Evolutionary conservation across 2,888 invertebrate species (phyloP), one percentile per base, ranked within the genome.

Genomic region (Punctoribates punctum): DNA sequence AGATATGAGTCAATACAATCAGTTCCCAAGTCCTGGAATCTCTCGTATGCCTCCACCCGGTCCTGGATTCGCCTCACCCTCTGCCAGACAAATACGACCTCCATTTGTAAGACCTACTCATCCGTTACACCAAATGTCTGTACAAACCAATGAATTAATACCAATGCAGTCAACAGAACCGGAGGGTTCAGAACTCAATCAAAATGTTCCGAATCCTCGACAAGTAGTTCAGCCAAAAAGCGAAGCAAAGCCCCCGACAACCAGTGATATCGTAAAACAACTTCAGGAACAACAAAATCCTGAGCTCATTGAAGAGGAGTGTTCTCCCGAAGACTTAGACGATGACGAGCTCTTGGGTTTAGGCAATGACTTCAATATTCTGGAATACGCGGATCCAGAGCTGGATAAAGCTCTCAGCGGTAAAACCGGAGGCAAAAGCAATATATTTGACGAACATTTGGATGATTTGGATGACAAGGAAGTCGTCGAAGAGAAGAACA

Each of bases 301-400:
- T 57, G 78, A 75, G 46, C 11, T 74, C 2, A 25, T 46, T 54
- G 75, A 54, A 23, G 74, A 77, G 46, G 79, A 78, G 73, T 74
- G 75, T 51, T 77, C 75, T 29, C 78, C 78, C 17, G 78, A 81
- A 65, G 92, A 90, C 5, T 91, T 92, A 75, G 93, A 93, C 80
- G 94, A 94, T 82, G 92, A 92, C 81, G 93, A 93, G 82, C 86
- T 94, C 60, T 86, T 94, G 34, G 93, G 93, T 85, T 92, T 94
- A 87, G 94, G 94, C 6, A 91, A 92, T 78, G 95, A 95, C 86
- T 96, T 96, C 85, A 96, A 96, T 84, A 94, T 96, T 82, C 85
- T 96, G 79, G 94, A 95, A 84, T 96, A 96, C 84, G 96, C 94
- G 0, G 96, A 96, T 86, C 94, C 96, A 0, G 95, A 95, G 84